Conservation (phyloP, 2,113 vertebrate species). For the Hemicordylus capensis region DNA sequence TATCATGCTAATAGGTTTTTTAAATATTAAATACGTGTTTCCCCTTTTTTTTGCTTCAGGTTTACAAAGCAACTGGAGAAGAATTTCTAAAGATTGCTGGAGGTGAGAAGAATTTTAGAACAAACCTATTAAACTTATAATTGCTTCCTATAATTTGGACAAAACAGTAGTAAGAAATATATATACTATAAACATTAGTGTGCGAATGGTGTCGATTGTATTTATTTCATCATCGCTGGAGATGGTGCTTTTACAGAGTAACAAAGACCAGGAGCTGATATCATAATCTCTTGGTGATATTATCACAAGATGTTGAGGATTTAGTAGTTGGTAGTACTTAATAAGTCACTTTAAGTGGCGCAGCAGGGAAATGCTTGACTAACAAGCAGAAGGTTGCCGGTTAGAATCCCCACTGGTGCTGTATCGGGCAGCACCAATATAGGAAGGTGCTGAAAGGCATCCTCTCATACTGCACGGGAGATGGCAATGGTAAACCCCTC, state of each 20-base stretch:
- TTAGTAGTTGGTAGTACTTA: too few species aligned
- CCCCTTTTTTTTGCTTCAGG: conserved; percentile 68
- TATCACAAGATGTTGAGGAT: background rate
- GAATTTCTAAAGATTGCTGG: conserved; percentile 98
- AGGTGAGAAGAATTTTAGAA: conserved; percentile 85
- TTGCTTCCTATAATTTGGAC: too few species aligned
- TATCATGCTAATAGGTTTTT: background rate
- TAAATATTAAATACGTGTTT: background rate
- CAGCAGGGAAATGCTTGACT: too few species aligned
- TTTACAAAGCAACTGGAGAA: conserved; percentile 96
- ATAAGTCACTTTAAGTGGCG: too few species aligned
- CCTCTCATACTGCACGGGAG: too few species aligned
- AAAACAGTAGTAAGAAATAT: background rate
- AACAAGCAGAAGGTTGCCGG: too few species aligned
- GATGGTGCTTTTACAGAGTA: background rate
- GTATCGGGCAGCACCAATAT: too few species aligned
- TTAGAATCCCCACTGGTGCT: too few species aligned
- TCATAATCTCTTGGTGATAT: too few species aligned
- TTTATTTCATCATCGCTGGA: background rate
- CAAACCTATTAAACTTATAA: background rate
- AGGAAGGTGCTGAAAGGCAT: too few species aligned
- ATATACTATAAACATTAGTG: background rate
- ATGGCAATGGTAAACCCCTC: too few species aligned
- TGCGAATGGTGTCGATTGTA: background rate
- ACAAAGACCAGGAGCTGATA: background rate